Evolutionary conservation across 2,888 invertebrate genomes (phyloP).

Genomic region (Pollenia griseotomentosa): DNA sequence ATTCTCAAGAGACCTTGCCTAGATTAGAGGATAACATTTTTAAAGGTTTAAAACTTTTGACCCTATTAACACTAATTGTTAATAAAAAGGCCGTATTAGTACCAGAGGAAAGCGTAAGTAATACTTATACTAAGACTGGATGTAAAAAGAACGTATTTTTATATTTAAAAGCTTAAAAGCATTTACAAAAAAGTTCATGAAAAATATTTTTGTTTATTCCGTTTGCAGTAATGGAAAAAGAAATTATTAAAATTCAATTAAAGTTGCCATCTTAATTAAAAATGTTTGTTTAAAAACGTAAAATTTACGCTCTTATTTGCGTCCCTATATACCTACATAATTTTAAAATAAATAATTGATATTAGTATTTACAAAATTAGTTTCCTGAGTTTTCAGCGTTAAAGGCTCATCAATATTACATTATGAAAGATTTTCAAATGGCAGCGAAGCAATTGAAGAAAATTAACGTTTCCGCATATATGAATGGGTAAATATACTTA

Average conservation of each 20-base stretch:
- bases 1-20: slow-evolving; percentile 46
- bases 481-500: slow-evolving; percentile 29
- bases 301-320: too few relatives aligned
- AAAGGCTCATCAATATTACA: slow-evolving; percentile 84
- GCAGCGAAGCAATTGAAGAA: slow-evolving; percentile 83
- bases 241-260: too few relatives aligned
- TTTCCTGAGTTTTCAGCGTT: slow-evolving; percentile 81
- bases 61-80: slow-evolving; percentile 81
- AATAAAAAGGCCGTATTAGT: slow-evolving; percentile 81
- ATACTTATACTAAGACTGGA: neutral
- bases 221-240: too few relatives aligned
- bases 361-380: slow-evolving; percentile 67
- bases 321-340: neutral
- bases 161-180: too few relatives aligned
- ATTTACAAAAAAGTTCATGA: too few relatives aligned
- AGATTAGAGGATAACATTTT: slow-evolving; percentile 76
- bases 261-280: too few relatives aligned
- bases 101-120: slow-evolving; percentile 81
- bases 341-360: neutral
- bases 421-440: slow-evolving; percentile 84
- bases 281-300: too few relatives aligned
- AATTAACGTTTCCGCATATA: slow-evolving; percentile 77
- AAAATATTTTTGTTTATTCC: too few relatives aligned
- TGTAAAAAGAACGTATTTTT: too few relatives aligned
- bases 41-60: slow-evolving; percentile 79